phyloP scores from a whole-genome alignment of 2,797 vertebrate species.

The Parotocinclus haroldoi region DNA sequence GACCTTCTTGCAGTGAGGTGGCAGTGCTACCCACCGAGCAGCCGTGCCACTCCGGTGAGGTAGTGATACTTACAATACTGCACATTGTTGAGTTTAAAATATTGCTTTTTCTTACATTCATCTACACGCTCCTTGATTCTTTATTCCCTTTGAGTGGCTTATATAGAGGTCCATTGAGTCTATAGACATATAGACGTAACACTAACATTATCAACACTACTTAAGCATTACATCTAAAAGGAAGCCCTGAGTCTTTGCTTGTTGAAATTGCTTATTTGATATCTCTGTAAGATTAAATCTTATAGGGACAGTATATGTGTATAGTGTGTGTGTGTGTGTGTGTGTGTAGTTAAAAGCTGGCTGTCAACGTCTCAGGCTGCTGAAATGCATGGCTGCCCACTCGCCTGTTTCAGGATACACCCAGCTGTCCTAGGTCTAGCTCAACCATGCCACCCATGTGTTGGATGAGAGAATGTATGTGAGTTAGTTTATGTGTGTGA shows the following conservation, averaged over 20 bases:
- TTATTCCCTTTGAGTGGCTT: conserved; percentile 1
- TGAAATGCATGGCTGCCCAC: conserved; percentile 51
- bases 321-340: conserved; percentile 1
- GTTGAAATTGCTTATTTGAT: conserved; percentile 22
- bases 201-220: too few species aligned
- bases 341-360: conserved; percentile 44
- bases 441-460: conserved; percentile 42
- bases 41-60: too few species aligned
- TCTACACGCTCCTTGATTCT: not conserved
- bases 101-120: not conserved
- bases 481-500: conserved; percentile 34
- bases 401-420: conserved; percentile 46
- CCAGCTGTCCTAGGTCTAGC: conserved; percentile 50
- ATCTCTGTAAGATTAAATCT: not conserved
- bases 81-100: not conserved
- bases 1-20: too few species aligned
- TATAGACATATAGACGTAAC: too few species aligned
- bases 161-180: too few species aligned
- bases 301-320: too few species aligned
- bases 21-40: too few species aligned
- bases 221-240: too few species aligned
- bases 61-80: not conserved
- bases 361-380: conserved; percentile 42
- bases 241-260: too few species aligned
- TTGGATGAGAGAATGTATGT: conserved; percentile 40